A percentile compares a stretch with the other conserved stretches of the same genome.
phyloP scores from a whole-genome alignment of 2,888 invertebrate genomes.

The Megamerina dolium region DNA sequence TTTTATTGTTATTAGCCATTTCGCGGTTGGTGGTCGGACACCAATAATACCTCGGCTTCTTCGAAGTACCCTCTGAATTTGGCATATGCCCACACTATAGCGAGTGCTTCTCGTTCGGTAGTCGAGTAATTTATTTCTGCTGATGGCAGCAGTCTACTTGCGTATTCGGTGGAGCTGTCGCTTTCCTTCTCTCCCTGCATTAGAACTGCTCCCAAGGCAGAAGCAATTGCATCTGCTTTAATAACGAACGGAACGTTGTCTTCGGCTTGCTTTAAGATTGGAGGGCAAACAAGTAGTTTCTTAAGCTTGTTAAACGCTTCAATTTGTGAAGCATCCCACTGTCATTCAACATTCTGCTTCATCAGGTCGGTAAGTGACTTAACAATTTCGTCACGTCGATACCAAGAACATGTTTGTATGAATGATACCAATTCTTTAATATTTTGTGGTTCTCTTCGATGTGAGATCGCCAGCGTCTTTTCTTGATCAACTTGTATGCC shows the following conservation, averaged over 20 bases:
- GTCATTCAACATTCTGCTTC: conserved; percentile 23
- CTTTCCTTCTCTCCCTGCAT: conserved; percentile 19
- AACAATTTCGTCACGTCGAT: conserved; percentile 22
- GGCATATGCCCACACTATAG: conserved; percentile 34
- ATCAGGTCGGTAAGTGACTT: conserved; percentile 31
- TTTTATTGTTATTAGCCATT: conserved; percentile 47
- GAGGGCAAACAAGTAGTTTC: conserved; percentile 9
- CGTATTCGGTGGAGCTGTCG: conserved; percentile 19
- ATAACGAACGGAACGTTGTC: conserved; percentile 11
- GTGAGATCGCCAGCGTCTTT: conserved; percentile 27
- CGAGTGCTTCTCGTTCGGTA: conserved; percentile 44
- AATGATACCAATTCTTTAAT: conserved; percentile 25
- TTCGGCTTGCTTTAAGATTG: conserved; percentile 11
- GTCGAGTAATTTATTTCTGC: conserved; percentile 43
- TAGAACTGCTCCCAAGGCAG: conserved; percentile 17
- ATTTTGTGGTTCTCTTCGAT: conserved; percentile 18
- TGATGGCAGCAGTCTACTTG: conserved; percentile 7
- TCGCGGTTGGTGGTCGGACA: conserved; percentile 33
- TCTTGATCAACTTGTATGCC: conserved; percentile 29
- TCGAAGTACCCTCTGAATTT: conserved; percentile 45
- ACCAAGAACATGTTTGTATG: conserved; percentile 34
- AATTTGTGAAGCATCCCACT: conserved; percentile 8
- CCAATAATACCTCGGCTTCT: conserved; percentile 41
- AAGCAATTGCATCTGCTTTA: conserved; percentile 20
- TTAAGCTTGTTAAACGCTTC: conserved; percentile 24